Conservation (phyloP, 2,113 vertebrate genomes). For the Oryzias curvinotus region DNA sequence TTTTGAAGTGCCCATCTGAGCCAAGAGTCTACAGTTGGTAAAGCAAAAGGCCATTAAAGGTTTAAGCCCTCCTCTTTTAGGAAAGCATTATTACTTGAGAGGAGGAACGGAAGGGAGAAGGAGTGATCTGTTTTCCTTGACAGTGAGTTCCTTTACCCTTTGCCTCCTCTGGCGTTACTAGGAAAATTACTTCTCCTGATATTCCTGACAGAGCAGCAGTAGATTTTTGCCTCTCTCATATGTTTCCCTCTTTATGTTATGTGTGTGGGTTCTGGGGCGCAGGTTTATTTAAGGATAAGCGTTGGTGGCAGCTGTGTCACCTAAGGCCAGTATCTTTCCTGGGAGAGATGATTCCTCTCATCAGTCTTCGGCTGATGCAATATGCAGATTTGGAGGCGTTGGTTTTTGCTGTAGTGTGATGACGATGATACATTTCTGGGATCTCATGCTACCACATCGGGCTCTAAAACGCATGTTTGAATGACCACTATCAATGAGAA, state of each 20-base stretch:
- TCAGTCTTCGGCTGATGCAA: conserved; percentile 50
- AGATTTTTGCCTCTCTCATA: conserved; percentile 65
- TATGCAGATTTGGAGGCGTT: conserved; percentile 45
- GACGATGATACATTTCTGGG: too few species aligned
- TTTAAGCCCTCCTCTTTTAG: conserved; percentile 31
- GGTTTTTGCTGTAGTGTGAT: conserved; percentile 19
- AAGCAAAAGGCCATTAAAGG: conserved; percentile 35
- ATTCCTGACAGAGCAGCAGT: conserved; percentile 67
- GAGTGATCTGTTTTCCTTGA: conserved; percentile 61
- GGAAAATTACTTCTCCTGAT: conserved; percentile 70
- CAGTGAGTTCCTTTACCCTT: conserved; percentile 59
- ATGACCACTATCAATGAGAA: too few species aligned
- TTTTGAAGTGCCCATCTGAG: conserved; percentile 11
- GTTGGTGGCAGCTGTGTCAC: conserved; percentile 71
- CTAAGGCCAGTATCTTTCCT: conserved; percentile 52
- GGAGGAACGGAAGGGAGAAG: conserved; percentile 34
- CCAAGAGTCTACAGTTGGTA: conserved; percentile 6
- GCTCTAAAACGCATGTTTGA: too few species aligned
- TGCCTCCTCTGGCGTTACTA: conserved; percentile 60
- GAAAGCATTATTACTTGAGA: conserved; percentile 50
- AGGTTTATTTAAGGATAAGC: conserved; percentile 74
- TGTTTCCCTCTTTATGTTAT: conserved; percentile 34
- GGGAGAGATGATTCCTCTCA: conserved; percentile 55
- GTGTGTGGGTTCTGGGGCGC: conserved; percentile 52
- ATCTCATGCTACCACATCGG: too few species aligned